A percentile compares a stretch with the other conserved stretches of the same genome.
Conservation (phyloP, 2,888 invertebrate genomes). For the Oscheius sp. region DNA sequence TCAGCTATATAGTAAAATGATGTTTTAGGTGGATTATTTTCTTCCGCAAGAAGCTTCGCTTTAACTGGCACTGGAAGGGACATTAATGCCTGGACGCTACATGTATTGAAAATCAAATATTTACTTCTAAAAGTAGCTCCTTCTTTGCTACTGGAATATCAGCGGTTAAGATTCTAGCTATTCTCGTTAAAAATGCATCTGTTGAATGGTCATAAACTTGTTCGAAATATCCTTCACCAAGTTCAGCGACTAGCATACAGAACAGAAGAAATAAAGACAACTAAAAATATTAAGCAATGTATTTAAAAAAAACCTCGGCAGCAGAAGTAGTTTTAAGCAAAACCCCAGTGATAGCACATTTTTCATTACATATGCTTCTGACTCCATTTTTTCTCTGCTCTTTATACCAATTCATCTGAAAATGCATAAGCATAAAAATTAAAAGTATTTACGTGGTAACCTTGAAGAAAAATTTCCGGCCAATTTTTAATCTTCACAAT, state of each 20-base stretch:
- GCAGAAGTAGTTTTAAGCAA: background rate
- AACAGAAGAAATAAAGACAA: slow-evolving; percentile 7
- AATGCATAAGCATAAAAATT: no score
- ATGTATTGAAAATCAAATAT: no score
- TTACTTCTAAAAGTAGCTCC: no score
- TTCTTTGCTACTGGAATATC: no score
- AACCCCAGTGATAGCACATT: background rate
- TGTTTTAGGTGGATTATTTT: background rate
- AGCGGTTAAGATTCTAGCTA: background rate
- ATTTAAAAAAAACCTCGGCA: background rate
- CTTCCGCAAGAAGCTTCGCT: background rate
- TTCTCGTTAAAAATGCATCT: slow-evolving; percentile 4
- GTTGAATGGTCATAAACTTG: background rate
- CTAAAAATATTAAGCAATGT: background rate
- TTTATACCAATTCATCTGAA: no score
- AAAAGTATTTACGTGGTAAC: background rate
- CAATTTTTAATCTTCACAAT: background rate
- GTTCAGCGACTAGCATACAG: slow-evolving; percentile 6
- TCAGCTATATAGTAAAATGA: background rate
- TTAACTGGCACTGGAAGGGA: background rate
- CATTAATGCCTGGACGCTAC: background rate
- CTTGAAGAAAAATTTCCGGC: background rate
- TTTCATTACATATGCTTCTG: background rate
- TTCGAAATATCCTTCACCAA: background rate
- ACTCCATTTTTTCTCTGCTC: background rate